phyloP scores from a whole-genome alignment of 2,113 vertebrate genomes.

The Raphicerus campestris region DNA sequence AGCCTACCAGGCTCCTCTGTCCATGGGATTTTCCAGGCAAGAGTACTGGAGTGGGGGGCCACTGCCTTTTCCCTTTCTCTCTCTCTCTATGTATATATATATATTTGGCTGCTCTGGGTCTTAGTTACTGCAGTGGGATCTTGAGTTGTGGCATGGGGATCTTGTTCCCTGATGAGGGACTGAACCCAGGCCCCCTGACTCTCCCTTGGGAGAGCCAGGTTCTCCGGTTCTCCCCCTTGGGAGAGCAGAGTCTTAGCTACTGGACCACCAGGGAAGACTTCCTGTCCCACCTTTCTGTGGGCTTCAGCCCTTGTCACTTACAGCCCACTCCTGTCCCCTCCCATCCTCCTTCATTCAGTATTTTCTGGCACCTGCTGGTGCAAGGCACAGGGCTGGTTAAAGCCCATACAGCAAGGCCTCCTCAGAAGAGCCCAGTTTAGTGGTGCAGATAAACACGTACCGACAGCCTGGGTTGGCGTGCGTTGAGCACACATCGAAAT shows the following conservation, averaged over 20 bases:
- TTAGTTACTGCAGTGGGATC: not conserved
- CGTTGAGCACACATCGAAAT: not conserved
- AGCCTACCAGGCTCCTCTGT: no score
- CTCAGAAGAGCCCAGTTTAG: not conserved
- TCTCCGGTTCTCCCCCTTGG: not conserved
- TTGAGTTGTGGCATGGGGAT: not conserved
- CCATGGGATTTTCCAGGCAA: no score
- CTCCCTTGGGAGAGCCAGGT: not conserved
- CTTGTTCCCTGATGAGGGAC: not conserved
- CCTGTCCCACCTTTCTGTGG: not conserved
- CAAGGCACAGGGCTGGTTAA: not conserved
- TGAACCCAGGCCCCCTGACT: not conserved
- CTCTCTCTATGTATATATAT: not conserved
- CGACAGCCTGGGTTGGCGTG: accelerated
- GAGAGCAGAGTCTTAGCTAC: not conserved
- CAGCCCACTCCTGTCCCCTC: not conserved
- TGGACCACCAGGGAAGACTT: not conserved
- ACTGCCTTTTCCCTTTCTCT: no score
- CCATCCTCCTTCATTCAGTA: not conserved
- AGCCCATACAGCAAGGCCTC: not conserved
- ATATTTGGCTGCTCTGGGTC: not conserved
- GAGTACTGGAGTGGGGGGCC: no score
- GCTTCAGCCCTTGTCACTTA: not conserved
- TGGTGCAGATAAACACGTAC: not conserved
- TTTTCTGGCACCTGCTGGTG: not conserved